phyloP scores from a whole-genome alignment of 2,113 vertebrate species.

The Cynoglossus semilaevis region DNA sequence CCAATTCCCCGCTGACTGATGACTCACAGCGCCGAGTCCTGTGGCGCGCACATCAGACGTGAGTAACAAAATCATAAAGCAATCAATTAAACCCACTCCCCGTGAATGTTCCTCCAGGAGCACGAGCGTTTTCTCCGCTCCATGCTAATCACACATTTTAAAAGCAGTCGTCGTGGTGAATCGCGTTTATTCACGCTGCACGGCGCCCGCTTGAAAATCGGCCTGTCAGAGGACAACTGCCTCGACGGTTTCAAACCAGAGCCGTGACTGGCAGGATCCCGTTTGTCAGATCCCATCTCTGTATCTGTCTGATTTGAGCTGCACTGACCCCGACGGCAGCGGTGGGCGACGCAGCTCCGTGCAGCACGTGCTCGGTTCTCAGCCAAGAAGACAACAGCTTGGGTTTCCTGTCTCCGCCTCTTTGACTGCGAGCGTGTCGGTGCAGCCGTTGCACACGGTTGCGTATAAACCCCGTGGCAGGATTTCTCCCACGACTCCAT shows the following conservation, averaged over 20 bases:
- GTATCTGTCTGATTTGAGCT: slow-evolving; percentile 42
- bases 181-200: background rate
- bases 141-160: slow-evolving; percentile 2
- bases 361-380: slow-evolving; percentile 35
- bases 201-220: slow-evolving; percentile 32
- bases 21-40: slow-evolving; percentile 34
- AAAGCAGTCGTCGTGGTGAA: background rate
- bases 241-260: slow-evolving; percentile 25
- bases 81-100: slow-evolving; percentile 51
- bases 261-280: too few species aligned
- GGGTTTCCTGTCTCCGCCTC: slow-evolving; percentile 35
- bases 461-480: slow-evolving; percentile 62
- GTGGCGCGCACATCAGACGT: slow-evolving; percentile 30
- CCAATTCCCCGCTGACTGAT: slow-evolving; percentile 25
- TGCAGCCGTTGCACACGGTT: slow-evolving; percentile 54
- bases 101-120: slow-evolving; percentile 34
- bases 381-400: slow-evolving; percentile 45
- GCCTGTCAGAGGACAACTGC: slow-evolving; percentile 19
- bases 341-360: slow-evolving; percentile 38
- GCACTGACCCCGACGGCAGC: slow-evolving; percentile 54
- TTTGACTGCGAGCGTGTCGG: slow-evolving; percentile 57
- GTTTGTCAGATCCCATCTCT: slow-evolving; percentile 51
- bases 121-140: slow-evolving; percentile 10
- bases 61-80: slow-evolving; percentile 47
- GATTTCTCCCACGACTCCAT: slow-evolving; percentile 63